These are phyloP conservation scores for Ommatoiulus sabulosus DNA, from an alignment of 2,888 invertebrate genomes.

Conservation along the genomic window DNA sequence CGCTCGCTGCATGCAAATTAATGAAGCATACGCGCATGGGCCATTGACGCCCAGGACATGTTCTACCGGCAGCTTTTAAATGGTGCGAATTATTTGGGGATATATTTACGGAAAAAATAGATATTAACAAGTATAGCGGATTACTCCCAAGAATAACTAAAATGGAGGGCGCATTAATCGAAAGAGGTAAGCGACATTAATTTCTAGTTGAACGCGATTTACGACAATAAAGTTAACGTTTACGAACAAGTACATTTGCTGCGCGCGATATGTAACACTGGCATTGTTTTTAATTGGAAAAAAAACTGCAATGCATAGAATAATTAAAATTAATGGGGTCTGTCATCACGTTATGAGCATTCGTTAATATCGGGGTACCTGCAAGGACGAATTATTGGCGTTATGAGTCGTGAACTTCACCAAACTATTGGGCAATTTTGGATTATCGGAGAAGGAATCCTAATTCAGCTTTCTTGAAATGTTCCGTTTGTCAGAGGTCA, in stretches of 20 bases:
- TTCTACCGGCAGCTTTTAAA: conserved; percentile 30
- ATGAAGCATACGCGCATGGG: conserved; percentile 24
- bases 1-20: neutral
- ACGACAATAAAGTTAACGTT: neutral
- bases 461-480: too few species aligned
- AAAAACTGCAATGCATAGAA: too few species aligned
- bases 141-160: neutral
- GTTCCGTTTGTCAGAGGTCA: too few species aligned
- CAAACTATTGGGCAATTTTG: neutral
- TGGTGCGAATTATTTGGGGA: neutral
- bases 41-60: conserved; percentile 30
- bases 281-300: neutral
- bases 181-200: neutral
- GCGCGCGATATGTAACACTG: neutral
- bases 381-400: neutral
- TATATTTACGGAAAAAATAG: neutral
- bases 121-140: neutral
- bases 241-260: neutral
- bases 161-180: neutral
- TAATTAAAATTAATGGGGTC: too few species aligned
- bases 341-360: neutral
- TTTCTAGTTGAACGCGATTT: neutral
- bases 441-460: too few species aligned
- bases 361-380: neutral
- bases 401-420: neutral